Base-by-base conservation (phyloP, 2,113 vertebrate species). In the Pteronura brasiliensis region DNA sequence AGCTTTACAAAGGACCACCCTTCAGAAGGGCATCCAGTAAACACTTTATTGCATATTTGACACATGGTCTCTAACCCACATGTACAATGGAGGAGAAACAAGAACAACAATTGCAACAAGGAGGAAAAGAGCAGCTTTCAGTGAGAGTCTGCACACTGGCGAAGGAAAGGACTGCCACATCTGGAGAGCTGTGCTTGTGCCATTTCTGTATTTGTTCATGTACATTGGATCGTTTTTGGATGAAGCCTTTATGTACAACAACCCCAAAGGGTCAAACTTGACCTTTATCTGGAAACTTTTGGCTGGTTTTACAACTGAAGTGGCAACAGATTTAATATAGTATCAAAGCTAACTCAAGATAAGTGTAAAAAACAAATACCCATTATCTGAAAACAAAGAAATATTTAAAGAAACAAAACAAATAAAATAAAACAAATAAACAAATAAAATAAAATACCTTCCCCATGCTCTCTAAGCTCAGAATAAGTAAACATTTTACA, bases 31-130 rank as follows among this genome's bases (percentile, higher is more conserved):
- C 99, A 98, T 98, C 99, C 99, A 98, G 99, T 99, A 99, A 99
- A 99, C 99, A 99, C 98, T 98, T 99, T 99, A 99, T 99, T 99
- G 99, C 99, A 99, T 99, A 99, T 99, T 99, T 99, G 99, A 99
- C 99, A 99, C 98, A 98, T 99, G 99, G 99, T 98, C 96, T 94
- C 96, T n/a, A 98, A 34, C 94, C 98, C 99, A 98, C 98, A 98
- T 98, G 99, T 98, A 93, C 85, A 96, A 97, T 90, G 93, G 95
- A 95, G 95, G 81, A 98, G 96, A 97, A 98, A 96, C 80, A 87
- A 97, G 96, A 93, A 84, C 49, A 90, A 94, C 96, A 55, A 86
- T 89, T 74, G 98, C 96, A 98, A 98, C 97, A 98, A 98, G 98
- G 98, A 98, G 94, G 98, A 97, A 98, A 98, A 98, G 98, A 99